Evolutionary conservation across 92 coral and sea anemone genomes (phyloP), one percentile per base, ranked within the genome.

Genomic region (Siderastrea radians): DNA sequence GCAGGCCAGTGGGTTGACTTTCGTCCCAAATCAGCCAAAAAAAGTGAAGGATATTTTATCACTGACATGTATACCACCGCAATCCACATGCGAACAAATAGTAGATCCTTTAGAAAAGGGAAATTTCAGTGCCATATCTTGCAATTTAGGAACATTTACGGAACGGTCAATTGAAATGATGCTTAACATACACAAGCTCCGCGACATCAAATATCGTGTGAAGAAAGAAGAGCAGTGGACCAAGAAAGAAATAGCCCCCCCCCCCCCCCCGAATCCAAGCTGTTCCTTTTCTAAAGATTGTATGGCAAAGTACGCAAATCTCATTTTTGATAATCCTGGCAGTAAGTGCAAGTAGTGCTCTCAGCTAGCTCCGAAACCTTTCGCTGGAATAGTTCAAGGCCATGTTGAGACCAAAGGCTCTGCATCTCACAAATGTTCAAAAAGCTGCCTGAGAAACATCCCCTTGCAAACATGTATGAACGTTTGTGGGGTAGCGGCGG

Each of bases 401-500:
- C 86, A 80, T 65, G 72, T 43, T 10, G 86, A 59, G 14, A 16
- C 17, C 47, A 71, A 55, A 6, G 60, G 62, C 12, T 19, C 47
- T 3, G 5, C 16, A 50, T 19, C 13, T 26, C 90, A 86, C 87
- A 67, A 15, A 13, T 86, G 91, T 59, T 74, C 84, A 15, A 26
- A 62, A 26, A 54, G n/a, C 46, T 86, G 88, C 81, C 49, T 81
- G 26, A 60, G 67, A 45, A 78, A 87, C 80, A 84, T 87, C 57
- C 94, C 94, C 13, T 52, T 91, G 60, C 92, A 91, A 72, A 91
- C 88, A 59, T 92, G 95, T 59, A 72, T 64, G 52, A 84, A 74
- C 62, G 72, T 92, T 17, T 88, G 92, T 61, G 92, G 92, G 12
- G 95, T 62, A 51, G 85, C 78, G 14, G 94, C 81, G 17, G 85